phyloP scores from a whole-genome alignment of 2,888 invertebrate species.

The Monochamus alternatus region DNA sequence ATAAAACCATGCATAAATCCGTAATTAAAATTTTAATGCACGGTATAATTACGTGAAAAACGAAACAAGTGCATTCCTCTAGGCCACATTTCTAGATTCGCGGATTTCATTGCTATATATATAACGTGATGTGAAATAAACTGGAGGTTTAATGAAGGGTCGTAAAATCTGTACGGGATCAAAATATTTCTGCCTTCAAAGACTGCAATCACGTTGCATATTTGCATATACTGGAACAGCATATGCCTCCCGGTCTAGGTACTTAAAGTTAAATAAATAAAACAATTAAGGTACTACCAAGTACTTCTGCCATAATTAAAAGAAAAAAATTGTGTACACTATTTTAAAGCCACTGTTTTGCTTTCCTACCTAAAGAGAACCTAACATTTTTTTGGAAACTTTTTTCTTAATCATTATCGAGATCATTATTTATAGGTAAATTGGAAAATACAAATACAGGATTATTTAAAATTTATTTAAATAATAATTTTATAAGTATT shows the following conservation, averaged over 20 bases:
- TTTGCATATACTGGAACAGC: no score
- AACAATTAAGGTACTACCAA: no score
- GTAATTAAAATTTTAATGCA: slow-evolving; percentile 52
- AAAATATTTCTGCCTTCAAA: slow-evolving; percentile 43
- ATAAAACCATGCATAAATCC: slow-evolving; percentile 51
- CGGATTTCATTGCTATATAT: slow-evolving; percentile 48
- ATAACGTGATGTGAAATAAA: slow-evolving; percentile 51
- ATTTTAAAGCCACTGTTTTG: no score
- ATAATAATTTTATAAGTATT: no score
- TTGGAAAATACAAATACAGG: no score
- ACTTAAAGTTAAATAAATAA: neutral
- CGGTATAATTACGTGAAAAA: slow-evolving; percentile 53
- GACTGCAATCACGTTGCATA: neutral
- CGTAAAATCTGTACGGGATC: slow-evolving; percentile 51
- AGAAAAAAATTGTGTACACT: no score
- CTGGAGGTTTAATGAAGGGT: slow-evolving; percentile 48
- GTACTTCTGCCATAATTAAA: no score
- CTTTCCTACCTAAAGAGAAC: no score
- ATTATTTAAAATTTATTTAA: no score
- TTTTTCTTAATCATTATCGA: no score
- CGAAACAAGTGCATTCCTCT: slow-evolving; percentile 44
- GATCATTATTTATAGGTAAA: no score
- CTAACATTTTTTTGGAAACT: no score
- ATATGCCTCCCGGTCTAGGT: neutral
- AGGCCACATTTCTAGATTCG: slow-evolving; percentile 50